phyloP scores from a whole-genome alignment of 1,140 invertebrate genomes.

The Cecropterus lyciades region DNA sequence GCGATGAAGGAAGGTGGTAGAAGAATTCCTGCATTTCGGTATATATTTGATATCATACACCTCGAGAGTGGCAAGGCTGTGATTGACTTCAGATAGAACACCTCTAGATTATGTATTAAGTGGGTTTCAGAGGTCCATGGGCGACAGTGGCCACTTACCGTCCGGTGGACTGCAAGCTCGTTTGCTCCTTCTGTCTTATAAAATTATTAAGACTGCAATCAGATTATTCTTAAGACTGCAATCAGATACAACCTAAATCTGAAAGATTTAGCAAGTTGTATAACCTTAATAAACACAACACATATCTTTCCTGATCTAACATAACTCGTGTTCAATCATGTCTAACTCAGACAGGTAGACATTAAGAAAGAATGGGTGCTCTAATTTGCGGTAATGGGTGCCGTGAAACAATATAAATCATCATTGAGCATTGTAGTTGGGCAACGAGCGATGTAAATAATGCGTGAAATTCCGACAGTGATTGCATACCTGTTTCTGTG shows the following conservation, averaged over 20 bases:
- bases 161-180: too few relatives aligned
- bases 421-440: slow-evolving; percentile 43
- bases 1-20: too few relatives aligned
- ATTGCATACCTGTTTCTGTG: slow-evolving; percentile 38
- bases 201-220: too few relatives aligned
- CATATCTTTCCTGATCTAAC: slow-evolving; percentile 2
- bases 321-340: slow-evolving; percentile 20
- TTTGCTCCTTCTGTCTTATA: too few relatives aligned
- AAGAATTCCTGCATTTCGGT: too few relatives aligned
- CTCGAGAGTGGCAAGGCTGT: too few relatives aligned
- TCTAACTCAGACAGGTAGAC: slow-evolving; percentile 18
- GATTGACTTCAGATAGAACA: too few relatives aligned
- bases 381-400: slow-evolving; percentile 63
- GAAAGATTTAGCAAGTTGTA: neutral
- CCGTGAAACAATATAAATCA: slow-evolving; percentile 50
- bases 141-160: too few relatives aligned
- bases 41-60: too few relatives aligned
- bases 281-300: neutral
- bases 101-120: too few relatives aligned
- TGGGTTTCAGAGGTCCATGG: too few relatives aligned
- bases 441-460: slow-evolving; percentile 55
- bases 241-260: neutral
- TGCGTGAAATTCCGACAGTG: slow-evolving; percentile 53
- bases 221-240: too few relatives aligned
- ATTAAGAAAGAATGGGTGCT: slow-evolving; percentile 43